Evolutionary conservation across 2,797 vertebrate species (phyloP).

Genomic region (Octomys mimax): DNA sequence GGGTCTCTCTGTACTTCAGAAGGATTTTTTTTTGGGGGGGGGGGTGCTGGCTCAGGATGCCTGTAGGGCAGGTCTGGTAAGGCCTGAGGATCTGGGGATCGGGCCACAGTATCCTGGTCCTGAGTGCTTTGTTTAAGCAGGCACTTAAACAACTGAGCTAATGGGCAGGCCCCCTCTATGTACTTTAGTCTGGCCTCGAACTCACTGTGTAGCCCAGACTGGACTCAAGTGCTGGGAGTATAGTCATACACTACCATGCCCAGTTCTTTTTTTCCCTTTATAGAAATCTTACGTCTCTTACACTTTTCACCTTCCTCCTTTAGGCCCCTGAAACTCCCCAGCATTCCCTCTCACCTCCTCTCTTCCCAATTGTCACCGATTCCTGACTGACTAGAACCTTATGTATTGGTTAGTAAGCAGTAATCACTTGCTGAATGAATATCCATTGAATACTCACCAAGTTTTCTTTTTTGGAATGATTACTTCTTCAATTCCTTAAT

Average conservation of each 20-base stretch:
- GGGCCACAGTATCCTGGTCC: too few species aligned
- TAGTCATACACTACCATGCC: neutral
- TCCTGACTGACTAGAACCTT: neutral
- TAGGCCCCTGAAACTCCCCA: neutral
- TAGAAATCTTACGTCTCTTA: neutral
- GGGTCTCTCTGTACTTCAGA: neutral
- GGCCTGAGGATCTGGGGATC: too few species aligned
- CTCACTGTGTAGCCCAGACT: too few species aligned
- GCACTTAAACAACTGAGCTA: too few species aligned
- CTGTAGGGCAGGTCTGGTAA: too few species aligned
- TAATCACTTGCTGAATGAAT: constrained; percentile 17
- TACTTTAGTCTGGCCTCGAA: too few species aligned
- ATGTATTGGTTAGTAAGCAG: neutral
- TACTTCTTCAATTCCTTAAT: constrained; percentile 87
- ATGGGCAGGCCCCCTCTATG: too few species aligned
- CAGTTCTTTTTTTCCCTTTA: neutral
- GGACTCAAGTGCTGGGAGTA: neutral
- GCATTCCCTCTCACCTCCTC: neutral
- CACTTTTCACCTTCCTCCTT: neutral
- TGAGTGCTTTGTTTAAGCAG: too few species aligned
- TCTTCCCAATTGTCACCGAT: neutral
- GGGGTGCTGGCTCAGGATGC: too few species aligned
- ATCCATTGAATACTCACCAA: constrained; percentile 91
- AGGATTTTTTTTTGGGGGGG: too few species aligned
- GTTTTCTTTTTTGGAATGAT: constrained; percentile 95